These are phyloP conservation scores for Pyrochroa serraticornis DNA, from an alignment of 2,888 invertebrate genomes.

Conservation along the genomic window DNA sequence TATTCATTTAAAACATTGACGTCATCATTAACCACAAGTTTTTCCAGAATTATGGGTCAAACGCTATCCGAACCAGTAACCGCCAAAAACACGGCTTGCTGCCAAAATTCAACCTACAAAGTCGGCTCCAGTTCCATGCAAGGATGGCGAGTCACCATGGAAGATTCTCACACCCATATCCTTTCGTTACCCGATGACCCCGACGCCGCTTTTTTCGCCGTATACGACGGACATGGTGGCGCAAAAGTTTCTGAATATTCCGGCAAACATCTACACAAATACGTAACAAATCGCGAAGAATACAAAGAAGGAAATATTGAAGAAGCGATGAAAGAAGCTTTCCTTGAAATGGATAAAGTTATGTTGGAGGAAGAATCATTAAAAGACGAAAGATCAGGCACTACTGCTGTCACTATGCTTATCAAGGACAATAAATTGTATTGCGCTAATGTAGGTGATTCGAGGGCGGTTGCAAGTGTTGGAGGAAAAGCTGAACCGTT, in stretches of 20 bases:
- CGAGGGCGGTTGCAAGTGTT: slow-evolving; percentile 90
- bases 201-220: slow-evolving; percentile 90
- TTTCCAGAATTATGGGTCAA: slow-evolving; percentile 87
- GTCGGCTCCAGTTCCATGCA: slow-evolving; percentile 99
- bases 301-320: slow-evolving; percentile 84
- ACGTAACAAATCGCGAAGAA: slow-evolving; percentile 80
- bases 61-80: slow-evolving; percentile 97
- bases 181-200: slow-evolving; percentile 92
- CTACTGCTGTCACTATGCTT: slow-evolving; percentile 87
- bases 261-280: slow-evolving; percentile 93
- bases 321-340: slow-evolving; percentile 82
- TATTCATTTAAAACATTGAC: no score
- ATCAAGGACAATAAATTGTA: slow-evolving; percentile 85
- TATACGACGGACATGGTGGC: slow-evolving; percentile 96
- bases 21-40: no score
- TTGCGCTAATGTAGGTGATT: slow-evolving; percentile 98
- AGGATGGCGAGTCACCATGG: slow-evolving; percentile 99
- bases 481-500: slow-evolving; percentile 77
- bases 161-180: slow-evolving; percentile 97
- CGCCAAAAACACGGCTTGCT: slow-evolving; percentile 81
- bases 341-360: slow-evolving; percentile 85
- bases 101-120: slow-evolving; percentile 71
- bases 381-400: slow-evolving; percentile 92
- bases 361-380: slow-evolving; percentile 89
- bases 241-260: slow-evolving; percentile 81